Percentiles rank a stretch among this genome's conserved stretches.
These are phyloP conservation scores for Myotis myotis DNA, from an alignment of 2,797 vertebrate species.

Conservation along the genomic window DNA sequence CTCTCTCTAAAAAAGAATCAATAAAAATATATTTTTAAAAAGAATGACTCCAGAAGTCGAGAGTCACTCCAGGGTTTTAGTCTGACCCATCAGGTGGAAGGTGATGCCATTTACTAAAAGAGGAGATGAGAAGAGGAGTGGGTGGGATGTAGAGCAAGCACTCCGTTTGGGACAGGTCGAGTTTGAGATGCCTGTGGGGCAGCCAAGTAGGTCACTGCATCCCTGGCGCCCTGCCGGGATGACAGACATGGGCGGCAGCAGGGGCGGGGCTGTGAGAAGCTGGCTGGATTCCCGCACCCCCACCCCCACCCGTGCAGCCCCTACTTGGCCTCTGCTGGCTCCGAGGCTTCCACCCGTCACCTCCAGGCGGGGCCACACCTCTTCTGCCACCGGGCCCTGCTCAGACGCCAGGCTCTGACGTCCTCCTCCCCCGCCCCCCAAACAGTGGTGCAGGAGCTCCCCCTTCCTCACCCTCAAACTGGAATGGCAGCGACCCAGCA, in stretches of 20 bases:
- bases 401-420: not conserved
- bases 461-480: not conserved
- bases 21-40: not conserved
- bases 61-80: not conserved
- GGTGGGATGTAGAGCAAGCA: not conserved
- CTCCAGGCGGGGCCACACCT: no score
- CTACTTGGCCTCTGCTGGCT: conserved; percentile 84
- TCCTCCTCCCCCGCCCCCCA: not conserved
- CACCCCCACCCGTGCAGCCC: conserved; percentile 80
- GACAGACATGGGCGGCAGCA: not conserved
- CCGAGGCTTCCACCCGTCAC: conserved; percentile 63
- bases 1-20: not conserved
- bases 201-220: conserved; percentile 52
- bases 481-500: not conserved
- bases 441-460: not conserved
- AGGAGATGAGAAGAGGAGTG: not conserved
- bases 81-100: not conserved
- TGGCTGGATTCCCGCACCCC: conserved; percentile 84
- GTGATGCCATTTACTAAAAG: not conserved
- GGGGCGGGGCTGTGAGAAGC: not conserved
- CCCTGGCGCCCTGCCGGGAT: not conserved
- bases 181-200: not conserved
- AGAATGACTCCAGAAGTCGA: not conserved
- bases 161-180: not conserved
- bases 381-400: not conserved